Conservation (phyloP, 2,888 invertebrate genomes). For the Stenoptilia bipunctidactyla region DNA sequence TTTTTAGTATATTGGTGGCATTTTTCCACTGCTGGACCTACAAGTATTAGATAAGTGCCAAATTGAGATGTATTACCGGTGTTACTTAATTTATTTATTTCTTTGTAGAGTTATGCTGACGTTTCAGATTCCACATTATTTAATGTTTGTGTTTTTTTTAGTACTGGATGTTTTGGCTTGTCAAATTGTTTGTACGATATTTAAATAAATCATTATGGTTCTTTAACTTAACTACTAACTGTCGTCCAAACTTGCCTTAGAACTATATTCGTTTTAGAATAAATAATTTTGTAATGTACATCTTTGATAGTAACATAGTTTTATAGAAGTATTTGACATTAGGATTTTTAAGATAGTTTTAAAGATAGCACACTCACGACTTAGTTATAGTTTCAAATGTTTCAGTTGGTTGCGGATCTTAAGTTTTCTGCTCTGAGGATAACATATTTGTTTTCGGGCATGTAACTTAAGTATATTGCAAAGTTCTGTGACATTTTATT, state of each 20-base stretch:
- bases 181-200: slow-evolving; percentile 11
- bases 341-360: too few relatives aligned
- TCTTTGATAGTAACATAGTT: background rate
- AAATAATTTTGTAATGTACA: background rate
- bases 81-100: slow-evolving; percentile 62
- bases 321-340: too few relatives aligned
- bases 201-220: too few relatives aligned
- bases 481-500: too few relatives aligned
- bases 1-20: background rate
- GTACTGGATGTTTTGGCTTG: slow-evolving; percentile 7
- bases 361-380: background rate
- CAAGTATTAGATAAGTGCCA: slow-evolving; percentile 62
- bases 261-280: background rate
- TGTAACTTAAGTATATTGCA: too few relatives aligned
- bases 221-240: background rate
- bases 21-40: slow-evolving; percentile 18
- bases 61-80: slow-evolving; percentile 37
- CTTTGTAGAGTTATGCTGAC: slow-evolving; percentile 22
- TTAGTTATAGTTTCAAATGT: slow-evolving; percentile 1
- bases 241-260: slow-evolving; percentile 16
- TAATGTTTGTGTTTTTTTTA: slow-evolving; percentile 24
- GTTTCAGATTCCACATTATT: slow-evolving; percentile 27
- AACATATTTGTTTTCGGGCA: too few relatives aligned
- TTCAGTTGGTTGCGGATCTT: slow-evolving; percentile 3
- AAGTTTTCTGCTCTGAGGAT: too few relatives aligned